Evolutionary conservation across 2,113 vertebrate species (phyloP).

Genomic region (human): DNA sequence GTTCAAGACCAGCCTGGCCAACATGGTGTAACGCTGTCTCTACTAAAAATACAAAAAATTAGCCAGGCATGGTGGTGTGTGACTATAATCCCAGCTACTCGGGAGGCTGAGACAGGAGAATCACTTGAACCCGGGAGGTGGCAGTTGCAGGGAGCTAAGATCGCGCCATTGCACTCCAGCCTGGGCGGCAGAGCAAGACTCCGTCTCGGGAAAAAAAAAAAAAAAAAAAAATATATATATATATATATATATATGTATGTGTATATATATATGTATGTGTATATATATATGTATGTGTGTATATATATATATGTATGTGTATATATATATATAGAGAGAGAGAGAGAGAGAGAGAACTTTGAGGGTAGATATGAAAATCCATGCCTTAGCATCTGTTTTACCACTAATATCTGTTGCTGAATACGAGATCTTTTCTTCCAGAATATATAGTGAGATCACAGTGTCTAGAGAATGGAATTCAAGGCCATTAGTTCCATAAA

Average conservation of each 20-base stretch:
- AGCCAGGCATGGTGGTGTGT: too few species aligned
- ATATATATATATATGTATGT: background rate
- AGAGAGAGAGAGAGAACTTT: background rate
- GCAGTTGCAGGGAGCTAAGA: too few species aligned
- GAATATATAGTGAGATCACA: background rate
- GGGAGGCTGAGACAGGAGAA: too few species aligned
- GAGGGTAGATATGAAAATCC: background rate
- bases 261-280: background rate
- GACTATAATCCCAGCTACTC: too few species aligned
- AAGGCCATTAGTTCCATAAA: constrained; percentile 14
- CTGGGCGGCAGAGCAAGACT: too few species aligned
- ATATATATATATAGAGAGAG: background rate
- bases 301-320: background rate
- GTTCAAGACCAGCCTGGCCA: too few species aligned
- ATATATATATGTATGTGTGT: background rate
- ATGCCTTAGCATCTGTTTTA: constrained; percentile 26
- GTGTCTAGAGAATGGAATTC: constrained; percentile 3
- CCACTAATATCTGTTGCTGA: constrained; percentile 19
- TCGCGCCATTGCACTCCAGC: too few species aligned
- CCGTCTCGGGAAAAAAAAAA: too few species aligned
- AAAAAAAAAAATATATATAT: background rate
- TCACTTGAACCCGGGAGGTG: too few species aligned
- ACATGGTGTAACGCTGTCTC: too few species aligned
- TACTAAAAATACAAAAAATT: too few species aligned
- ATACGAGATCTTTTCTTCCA: background rate